Conservation (phyloP, 2,797 vertebrate species). For the Dromococcyx pavoninus region DNA sequence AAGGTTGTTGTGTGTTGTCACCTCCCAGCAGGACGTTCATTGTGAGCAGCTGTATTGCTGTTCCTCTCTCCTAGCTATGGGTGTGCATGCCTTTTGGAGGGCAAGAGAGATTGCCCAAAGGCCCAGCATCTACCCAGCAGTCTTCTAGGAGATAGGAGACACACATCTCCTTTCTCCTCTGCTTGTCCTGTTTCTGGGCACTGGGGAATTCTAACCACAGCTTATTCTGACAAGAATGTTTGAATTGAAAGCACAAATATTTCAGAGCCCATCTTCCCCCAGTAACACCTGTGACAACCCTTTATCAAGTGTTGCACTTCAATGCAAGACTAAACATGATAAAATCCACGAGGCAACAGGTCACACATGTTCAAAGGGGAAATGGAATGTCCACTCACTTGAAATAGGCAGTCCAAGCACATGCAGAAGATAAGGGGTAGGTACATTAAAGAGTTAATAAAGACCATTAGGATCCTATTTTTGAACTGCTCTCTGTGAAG, state of each 20-base stretch:
- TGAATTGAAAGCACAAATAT: not conserved
- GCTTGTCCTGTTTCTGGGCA: not conserved
- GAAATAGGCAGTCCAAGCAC: not conserved
- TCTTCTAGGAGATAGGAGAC: not conserved
- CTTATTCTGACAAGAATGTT: not conserved
- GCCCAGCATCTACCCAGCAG: not conserved
- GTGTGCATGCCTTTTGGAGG: not conserved
- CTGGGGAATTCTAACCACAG: not conserved
- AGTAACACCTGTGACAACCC: not conserved
- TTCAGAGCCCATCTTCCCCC: not conserved
- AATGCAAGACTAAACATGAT: not conserved
- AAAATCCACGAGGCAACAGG: not conserved
- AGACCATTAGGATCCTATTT: not conserved
- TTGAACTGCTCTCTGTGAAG: not conserved
- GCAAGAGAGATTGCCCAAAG: not conserved
- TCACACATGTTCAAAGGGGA: not conserved
- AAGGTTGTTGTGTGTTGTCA: not conserved
- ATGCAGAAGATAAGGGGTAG: not conserved
- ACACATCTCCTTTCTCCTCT: fast-evolving
- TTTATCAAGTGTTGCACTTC: not conserved
- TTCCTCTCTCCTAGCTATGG: not conserved
- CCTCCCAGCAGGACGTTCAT: not conserved
- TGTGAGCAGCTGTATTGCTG: not conserved
- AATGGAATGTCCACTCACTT: not conserved
- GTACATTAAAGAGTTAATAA: not conserved